A percentile compares a stretch with the other conserved stretches of the same genome.
Evolutionary conservation across 2,797 vertebrate species (phyloP).

Genomic region (Onychomys torridus): DNA sequence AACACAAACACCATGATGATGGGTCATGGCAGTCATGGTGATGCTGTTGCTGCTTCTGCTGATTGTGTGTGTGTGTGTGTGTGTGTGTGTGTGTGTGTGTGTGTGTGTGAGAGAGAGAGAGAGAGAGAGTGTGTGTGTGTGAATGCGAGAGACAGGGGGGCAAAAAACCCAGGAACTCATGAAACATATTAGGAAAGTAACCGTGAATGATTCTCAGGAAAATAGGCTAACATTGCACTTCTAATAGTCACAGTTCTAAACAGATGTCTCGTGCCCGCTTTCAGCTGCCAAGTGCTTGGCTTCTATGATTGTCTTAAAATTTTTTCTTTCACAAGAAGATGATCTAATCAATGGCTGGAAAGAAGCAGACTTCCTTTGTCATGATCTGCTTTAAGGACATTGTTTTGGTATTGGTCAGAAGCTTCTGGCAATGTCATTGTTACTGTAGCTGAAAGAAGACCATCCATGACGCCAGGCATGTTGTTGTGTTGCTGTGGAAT

Average conservation of each 20-base stretch:
- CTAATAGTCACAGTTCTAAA: neutral
- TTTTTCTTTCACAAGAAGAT: neutral
- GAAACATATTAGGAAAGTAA: neutral
- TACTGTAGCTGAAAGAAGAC: neutral
- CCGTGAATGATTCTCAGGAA: neutral
- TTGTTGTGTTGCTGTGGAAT: neutral
- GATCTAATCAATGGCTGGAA: neutral
- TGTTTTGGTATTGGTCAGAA: conserved; percentile 66
- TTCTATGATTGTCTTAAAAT: neutral
- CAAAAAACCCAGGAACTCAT: neutral
- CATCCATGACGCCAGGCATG: neutral
- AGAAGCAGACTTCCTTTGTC: neutral
- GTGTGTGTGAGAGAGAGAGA: neutral
- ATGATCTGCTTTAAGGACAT: conserved; percentile 32
- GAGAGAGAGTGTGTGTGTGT: neutral
- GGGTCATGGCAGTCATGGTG: accelerated
- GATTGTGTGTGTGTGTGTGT: neutral
- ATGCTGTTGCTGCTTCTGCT: neutral
- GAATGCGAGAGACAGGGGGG: neutral
- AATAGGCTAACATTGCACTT: neutral
- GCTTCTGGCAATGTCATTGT: conserved; percentile 52
- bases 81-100: neutral
- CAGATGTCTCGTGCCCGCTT: neutral
- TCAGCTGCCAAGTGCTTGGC: neutral
- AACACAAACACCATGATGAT: neutral